Base-by-base conservation (phyloP, 2,797 vertebrate genomes). In the Galagoides demidoff region DNA sequence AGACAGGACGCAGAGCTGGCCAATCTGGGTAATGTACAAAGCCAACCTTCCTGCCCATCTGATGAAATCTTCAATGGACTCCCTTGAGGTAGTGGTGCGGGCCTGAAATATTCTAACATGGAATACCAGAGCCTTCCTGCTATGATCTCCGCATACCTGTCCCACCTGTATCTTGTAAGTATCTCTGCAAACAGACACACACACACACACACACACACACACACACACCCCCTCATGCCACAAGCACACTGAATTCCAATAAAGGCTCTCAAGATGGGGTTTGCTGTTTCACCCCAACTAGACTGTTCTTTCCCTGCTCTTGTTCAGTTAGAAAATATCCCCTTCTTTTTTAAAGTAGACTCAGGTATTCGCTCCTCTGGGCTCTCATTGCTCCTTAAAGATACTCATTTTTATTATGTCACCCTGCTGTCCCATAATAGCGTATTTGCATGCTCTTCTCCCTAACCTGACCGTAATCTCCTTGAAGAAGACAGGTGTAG, bases 11-110 rank as follows among this genome's bases (percentile, higher is more conserved):
- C 20, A 63, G 78, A 31, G 61, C 39, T 68, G 59, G 37, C 52
- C 43, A 16, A 10, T 83, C 70, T 74, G 52, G 27, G 29, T 29
- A 79, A 57, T 0, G 17, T n/a, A 31, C 34, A 77, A 37, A 39
- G n/a, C 49, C 43, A 13, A 2, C 43, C 63, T 92, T 61, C 22
- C 66, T 31, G 64, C 25, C 57, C 23, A 52, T 63, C 76, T 39
- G 45, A 52, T 22, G 37, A 70, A 29, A 52, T 55, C n/a, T 45
- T 71, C 45, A 59, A 3, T 23, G 37, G 52, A 25, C 17, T 16
- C 20, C 7, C 9, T 2, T 0, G 2, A 6, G 20, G 31, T 81
- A 16, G 25, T 29, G 10, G 4, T 20, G 19, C 45, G 34, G 34
- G 0, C 22, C 19, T 88, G 70, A 79, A 70, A 68, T 29, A 66